These are phyloP conservation scores for Alosa sapidissima DNA, from an alignment of 2,797 vertebrate species.

Conservation along the genomic window DNA sequence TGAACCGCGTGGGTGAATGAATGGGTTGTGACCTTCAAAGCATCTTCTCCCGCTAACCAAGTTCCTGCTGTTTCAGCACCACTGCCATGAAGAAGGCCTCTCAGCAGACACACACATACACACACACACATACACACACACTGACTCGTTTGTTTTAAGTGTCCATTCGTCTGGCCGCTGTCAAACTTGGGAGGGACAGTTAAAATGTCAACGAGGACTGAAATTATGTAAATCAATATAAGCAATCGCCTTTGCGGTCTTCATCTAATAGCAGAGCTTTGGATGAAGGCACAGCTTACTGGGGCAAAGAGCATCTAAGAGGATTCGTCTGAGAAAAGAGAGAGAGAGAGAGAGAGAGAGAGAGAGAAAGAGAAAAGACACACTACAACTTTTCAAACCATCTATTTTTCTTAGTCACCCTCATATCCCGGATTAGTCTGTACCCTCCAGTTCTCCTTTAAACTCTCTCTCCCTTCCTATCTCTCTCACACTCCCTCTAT, in stretches of 20 bases:
- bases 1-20: not conserved
- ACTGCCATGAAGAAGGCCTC: not conserved
- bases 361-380: not conserved
- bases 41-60: not conserved
- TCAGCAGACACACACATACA: not conserved
- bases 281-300: not conserved
- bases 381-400: slow-evolving; percentile 8
- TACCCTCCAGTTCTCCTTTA: slow-evolving; percentile 18
- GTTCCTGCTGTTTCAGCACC: not conserved
- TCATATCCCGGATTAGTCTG: slow-evolving; percentile 20
- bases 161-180: not conserved
- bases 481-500: not conserved
- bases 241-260: not conserved
- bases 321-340: not conserved
- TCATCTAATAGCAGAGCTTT: not conserved
- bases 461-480: not conserved
- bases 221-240: slow-evolving; percentile 1
- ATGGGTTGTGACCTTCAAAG: slow-evolving; percentile 16
- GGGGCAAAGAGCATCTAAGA: slow-evolving; percentile 12
- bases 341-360: not conserved
- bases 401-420: not conserved
- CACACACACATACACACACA: not conserved
- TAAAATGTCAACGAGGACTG: not conserved
- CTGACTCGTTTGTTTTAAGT: not conserved
- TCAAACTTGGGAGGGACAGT: not conserved